phyloP scores from a whole-genome alignment of 2,888 invertebrate species.

The Zeuzera pyrina region DNA sequence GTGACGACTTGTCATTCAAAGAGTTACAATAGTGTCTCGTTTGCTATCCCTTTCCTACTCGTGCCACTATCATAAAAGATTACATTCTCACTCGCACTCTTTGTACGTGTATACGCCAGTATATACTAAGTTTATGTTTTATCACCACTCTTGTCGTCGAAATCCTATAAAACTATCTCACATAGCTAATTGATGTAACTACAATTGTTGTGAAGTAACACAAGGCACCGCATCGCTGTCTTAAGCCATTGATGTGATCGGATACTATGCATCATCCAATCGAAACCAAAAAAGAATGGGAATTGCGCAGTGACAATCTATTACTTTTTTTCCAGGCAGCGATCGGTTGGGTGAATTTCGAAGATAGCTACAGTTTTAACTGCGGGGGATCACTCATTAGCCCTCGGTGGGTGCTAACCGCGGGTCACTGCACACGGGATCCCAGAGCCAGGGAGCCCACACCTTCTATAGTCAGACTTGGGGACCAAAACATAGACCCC shows the following conservation, averaged over 20 bases:
- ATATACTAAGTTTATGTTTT: no score
- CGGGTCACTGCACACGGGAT: constrained; percentile 61
- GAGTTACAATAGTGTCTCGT: no score
- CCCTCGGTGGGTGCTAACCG: constrained; percentile 76
- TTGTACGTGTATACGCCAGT: no score
- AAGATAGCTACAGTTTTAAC: constrained; percentile 47
- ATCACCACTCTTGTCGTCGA: no score
- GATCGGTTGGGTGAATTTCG: constrained; percentile 37
- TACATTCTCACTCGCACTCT: no score
- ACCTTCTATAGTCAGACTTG: constrained; percentile 69
- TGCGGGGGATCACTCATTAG: constrained; percentile 81
- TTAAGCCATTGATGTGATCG: background rate
- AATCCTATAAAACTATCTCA: no score
- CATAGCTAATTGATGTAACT: no score
- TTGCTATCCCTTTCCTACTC: no score
- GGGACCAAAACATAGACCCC: constrained; percentile 69
- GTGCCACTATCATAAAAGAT: no score
- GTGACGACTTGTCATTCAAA: no score
- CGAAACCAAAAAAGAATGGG: background rate
- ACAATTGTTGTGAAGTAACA: no score
- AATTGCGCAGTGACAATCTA: no score
- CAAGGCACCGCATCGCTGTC: background rate
- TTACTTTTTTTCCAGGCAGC: constrained; percentile 34
- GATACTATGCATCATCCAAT: background rate
- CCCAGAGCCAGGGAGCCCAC: constrained; percentile 26